Base-by-base conservation (phyloP, 1,140 invertebrate species). In the Tribolium castaneum region DNA sequence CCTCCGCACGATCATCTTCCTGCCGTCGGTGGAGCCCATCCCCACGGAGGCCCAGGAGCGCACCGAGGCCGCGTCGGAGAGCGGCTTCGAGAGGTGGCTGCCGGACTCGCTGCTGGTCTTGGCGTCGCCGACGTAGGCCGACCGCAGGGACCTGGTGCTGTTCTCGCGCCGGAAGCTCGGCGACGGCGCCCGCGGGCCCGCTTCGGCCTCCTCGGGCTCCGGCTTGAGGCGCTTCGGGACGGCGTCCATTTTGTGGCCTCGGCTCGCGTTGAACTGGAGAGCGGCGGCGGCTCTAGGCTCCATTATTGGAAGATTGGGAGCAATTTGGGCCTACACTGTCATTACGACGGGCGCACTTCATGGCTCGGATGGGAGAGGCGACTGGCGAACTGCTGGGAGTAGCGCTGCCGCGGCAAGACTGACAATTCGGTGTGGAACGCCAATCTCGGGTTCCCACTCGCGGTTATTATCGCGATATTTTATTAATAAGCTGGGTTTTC, bases 11-110 rank as follows among this genome's bases (percentile, higher is more conserved):
- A 94, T 94, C 88, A 96, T 90, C 88, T 93, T 94, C 80, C 93
- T 90, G n/a, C 94, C 94, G 86, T 96, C 94, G 16, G 94, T 95
- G 62, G 93, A 95, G 2, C 94, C 94, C 91, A 96, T 92, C 22
- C 94, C 94, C 78, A 96, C 94, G 22, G 94, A 95, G 56, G 93
- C 93, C 78, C 95, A 90, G 22, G 93, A 94, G 56, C 92, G 89
- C 30, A 94, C 90, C 6, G 94, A 94, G 10, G 91, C 89, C 34
- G 91, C 90, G 84, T 92, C 92, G 52, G 88, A 88, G 80, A 87
- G 90, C 49, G 81, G 81, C 66, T 80, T 82, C 9, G 82, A 80
- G 4, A 84, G 73, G 56, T 83, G 80, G 73, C 80, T 83, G 13
- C 80, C 82, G 7, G 80, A 76, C 75, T 85, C 84, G 56, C 83